phyloP scores from a whole-genome alignment of 2,888 invertebrate genomes.

The Andrena hattorfiana region DNA sequence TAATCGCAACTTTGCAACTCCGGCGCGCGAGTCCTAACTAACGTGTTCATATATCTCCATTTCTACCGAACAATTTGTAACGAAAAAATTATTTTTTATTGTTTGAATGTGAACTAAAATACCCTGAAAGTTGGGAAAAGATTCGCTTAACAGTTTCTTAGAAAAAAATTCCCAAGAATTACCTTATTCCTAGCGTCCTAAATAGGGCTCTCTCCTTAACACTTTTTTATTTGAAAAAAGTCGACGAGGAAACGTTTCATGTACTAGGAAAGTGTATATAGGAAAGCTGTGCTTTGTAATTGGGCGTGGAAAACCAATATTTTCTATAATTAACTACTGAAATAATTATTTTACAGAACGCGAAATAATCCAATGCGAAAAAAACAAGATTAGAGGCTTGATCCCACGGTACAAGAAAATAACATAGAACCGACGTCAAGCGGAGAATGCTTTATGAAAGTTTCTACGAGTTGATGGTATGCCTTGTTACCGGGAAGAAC shows the following conservation, averaged over 20 bases:
- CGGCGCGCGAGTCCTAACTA: too few species aligned
- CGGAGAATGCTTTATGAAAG: conserved; percentile 63
- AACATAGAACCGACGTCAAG: conserved; percentile 40
- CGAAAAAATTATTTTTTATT: too few species aligned
- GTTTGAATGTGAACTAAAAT: too few species aligned
- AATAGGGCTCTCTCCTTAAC: too few species aligned
- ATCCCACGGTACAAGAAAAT: conserved; percentile 58
- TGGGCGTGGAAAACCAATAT: conserved; percentile 81
- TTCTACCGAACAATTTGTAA: too few species aligned
- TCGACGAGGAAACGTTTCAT: not conserved
- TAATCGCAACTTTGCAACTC: too few species aligned
- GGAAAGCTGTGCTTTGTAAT: conserved; percentile 76
- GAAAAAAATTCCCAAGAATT: too few species aligned
- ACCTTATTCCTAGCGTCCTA: too few species aligned
- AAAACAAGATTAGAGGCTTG: conserved; percentile 50
- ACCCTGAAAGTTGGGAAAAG: too few species aligned
- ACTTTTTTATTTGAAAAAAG: too few species aligned
- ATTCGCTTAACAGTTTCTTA: too few species aligned
- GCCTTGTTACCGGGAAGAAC: conserved; percentile 82
- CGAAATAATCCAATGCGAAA: conserved; percentile 26
- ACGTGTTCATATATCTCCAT: too few species aligned
- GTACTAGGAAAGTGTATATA: conserved; percentile 55
- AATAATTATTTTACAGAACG: not conserved
- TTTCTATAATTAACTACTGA: conserved; percentile 56
- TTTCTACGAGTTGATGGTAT: conserved; percentile 77